Evolutionary conservation across 2,888 invertebrate species (phyloP), one percentile per base, ranked within the genome.

Genomic region (Stictocephala bisonia): DNA sequence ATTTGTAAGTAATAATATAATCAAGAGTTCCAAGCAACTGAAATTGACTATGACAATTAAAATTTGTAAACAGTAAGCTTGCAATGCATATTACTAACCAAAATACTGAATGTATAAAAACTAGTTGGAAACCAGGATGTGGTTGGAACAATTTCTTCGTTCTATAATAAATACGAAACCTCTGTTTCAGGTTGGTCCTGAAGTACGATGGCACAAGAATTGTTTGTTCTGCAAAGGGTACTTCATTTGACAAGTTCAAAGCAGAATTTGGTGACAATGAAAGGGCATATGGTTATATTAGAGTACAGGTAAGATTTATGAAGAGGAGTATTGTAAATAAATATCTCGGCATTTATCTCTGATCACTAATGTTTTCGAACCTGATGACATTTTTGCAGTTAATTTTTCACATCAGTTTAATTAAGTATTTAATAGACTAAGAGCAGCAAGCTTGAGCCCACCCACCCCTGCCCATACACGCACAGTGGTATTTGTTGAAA

Each of bases 201-300:
- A 92, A 91, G 84, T 92, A 91, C 83, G 90, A 92, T 71, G 91
- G 89, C 0, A 86, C 90, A 51, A 86, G 87, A 78, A 90, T 93
- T 77, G 84, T 89, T 41, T 89, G 90, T 81, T 87, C 90, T 31
- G 89, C 88, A 73, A 89, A 88, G 58, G 93, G 93, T 29, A 86
- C 87, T 75, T 89, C 89, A 81, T 92, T 92, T 83, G 87, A 89
- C 6, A 89, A 91, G 81, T 91, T 91, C 84, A 87, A 89, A 76
- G 87, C 88, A 35, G 88, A 90, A 79, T 91, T 92, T 82, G 85
- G 87, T 0, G 92, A 93, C 77, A 90, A 91, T 79, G 91, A 92
- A 76, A 87, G 93, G 64, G 91, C 90, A 0, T 93, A 92, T 80
- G 93, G 90, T 74, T 93, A 91, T 85, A 88, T 93, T 20, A 81